These are phyloP conservation scores for Folsomia manolachei DNA, from an alignment of 2,888 invertebrate genomes.

Conservation along the genomic window DNA sequence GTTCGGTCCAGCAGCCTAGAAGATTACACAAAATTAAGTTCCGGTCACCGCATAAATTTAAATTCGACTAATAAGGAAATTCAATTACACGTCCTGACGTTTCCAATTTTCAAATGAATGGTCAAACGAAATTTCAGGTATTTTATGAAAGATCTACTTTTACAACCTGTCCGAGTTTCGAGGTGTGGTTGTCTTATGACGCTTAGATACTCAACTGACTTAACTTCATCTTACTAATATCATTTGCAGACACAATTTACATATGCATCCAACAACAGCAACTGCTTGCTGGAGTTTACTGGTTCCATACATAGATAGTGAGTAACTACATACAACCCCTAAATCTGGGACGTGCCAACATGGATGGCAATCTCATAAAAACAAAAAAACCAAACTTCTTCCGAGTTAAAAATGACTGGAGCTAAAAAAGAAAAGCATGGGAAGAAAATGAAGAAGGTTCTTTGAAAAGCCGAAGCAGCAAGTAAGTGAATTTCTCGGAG, in stretches of 20 bases:
- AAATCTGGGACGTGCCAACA: background rate
- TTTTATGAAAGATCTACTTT: too few relatives aligned
- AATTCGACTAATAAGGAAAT: background rate
- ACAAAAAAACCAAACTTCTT: background rate
- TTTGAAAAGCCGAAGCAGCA: background rate
- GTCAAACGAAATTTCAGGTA: too few relatives aligned
- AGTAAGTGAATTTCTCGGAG: background rate
- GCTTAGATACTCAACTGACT: background rate
- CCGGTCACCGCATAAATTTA: background rate
- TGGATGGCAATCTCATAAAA: background rate
- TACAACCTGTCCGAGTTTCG: background rate
- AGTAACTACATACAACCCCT: background rate
- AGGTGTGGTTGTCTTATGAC: background rate
- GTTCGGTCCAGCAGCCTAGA: slow-evolving; percentile 66
- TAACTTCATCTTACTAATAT: background rate
- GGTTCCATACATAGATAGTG: background rate
- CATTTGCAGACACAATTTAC: too few relatives aligned
- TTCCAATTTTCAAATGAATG: too few relatives aligned
- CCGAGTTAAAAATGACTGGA: background rate
- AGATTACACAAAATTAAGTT: slow-evolving; percentile 38
- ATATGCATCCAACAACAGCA: too few relatives aligned
- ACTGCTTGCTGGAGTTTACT: too few relatives aligned
- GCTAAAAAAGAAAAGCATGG: background rate
- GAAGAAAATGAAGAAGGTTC: background rate
- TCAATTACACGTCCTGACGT: background rate